These are phyloP conservation scores for Stenolophus ochropezus DNA, from an alignment of 2,888 invertebrate genomes.

Conservation along the genomic window DNA sequence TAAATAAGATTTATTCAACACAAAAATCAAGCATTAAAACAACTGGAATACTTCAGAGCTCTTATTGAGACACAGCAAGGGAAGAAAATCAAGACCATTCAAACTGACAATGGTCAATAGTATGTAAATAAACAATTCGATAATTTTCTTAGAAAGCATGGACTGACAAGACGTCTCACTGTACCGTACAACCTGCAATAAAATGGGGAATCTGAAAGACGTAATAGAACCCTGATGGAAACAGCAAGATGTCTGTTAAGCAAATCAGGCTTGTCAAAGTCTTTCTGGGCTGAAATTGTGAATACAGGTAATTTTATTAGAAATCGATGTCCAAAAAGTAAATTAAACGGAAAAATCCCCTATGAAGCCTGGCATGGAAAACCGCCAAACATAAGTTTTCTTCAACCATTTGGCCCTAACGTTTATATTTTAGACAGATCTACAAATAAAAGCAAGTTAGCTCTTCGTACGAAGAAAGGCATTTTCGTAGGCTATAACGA, in stretches of 20 bases:
- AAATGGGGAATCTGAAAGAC: too few relatives aligned
- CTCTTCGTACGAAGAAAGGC: conserved; percentile 28
- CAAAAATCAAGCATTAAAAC: too few relatives aligned
- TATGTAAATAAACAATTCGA: not conserved
- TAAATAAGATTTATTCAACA: too few relatives aligned
- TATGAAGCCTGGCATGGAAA: conserved; percentile 60
- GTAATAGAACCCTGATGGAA: conserved; percentile 66
- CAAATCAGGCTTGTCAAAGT: conserved; percentile 61
- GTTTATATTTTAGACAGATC: conserved; percentile 47
- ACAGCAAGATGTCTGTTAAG: conserved; percentile 65
- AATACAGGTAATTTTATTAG: conserved; percentile 64
- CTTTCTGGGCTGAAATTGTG: conserved; percentile 67
- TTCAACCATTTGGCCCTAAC: conserved; percentile 63
- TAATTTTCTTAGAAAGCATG: too few relatives aligned
- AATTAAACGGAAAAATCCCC: conserved; percentile 61
- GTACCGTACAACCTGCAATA: too few relatives aligned
- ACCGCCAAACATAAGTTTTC: conserved; percentile 59
- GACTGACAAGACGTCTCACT: too few relatives aligned
- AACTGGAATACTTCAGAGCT: too few relatives aligned
- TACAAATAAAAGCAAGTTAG: not conserved
- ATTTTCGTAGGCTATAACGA: conserved; percentile 59
- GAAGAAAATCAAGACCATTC: too few relatives aligned
- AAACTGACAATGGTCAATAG: too few relatives aligned
- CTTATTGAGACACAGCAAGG: too few relatives aligned
- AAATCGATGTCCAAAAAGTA: conserved; percentile 65